Evolutionary conservation across 2,888 invertebrate genomes (phyloP).

Genomic region (Cephus sareptanus): DNA sequence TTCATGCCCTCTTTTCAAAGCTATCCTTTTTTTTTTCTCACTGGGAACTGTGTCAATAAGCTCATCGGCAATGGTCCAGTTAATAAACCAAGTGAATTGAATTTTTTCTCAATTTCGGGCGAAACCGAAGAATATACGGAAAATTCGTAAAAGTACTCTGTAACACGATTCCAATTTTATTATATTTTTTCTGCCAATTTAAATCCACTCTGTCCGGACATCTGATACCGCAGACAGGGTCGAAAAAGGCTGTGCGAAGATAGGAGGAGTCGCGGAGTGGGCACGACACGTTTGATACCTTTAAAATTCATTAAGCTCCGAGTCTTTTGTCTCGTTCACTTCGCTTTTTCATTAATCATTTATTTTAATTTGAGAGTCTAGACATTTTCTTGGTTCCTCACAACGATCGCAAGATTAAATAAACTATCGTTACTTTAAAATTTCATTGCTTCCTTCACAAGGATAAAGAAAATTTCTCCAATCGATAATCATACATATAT

Average conservation of each 20-base stretch:
- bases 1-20: not conserved
- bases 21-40: not conserved
- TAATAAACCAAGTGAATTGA: not conserved
- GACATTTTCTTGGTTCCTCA: too few relatives aligned
- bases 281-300: slow-evolving; percentile 29
- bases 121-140: not conserved
- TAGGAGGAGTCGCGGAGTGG: slow-evolving; percentile 16
- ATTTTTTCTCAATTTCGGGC: not conserved
- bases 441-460: too few relatives aligned
- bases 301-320: slow-evolving; percentile 38
- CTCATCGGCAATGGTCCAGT: not conserved
- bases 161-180: slow-evolving; percentile 32
- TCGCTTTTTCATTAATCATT: not conserved
- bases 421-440: too few relatives aligned
- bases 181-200: slow-evolving; percentile 34
- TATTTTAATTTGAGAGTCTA: too few relatives aligned
- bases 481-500: not conserved
- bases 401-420: too few relatives aligned
- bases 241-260: slow-evolving; percentile 5
- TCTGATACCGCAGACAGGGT: slow-evolving; percentile 18
- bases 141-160: slow-evolving; percentile 5
- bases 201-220: slow-evolving; percentile 22
- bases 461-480: not conserved
- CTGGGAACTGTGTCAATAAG: not conserved
- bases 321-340: not conserved